Base-by-base conservation (phyloP, 2,888 invertebrate species). In the Camponotus fellah region DNA sequence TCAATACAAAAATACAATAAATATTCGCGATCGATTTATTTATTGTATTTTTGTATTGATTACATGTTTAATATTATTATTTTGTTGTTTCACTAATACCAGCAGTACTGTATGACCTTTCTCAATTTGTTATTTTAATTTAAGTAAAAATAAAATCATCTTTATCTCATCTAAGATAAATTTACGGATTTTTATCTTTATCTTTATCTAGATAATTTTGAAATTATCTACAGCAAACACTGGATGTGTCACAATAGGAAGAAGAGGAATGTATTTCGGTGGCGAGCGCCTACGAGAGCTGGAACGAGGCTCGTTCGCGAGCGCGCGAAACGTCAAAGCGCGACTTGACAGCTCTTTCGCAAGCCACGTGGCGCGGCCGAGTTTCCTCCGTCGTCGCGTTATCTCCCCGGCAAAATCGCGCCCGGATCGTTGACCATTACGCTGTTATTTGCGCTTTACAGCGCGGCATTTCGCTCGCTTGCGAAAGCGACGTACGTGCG, bases 361-460 rank as follows among this genome's bases (percentile, higher is more conserved):
- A 79, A 79, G 43, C 26, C 26, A 8, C 43, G n/a, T n/a, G 26
- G 17, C 14, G 40, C 77, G 56, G 56, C 14, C 58, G 40, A 46
- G 32, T 56, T 75, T 40, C 58, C n/a, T n/a, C n/a, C n/a, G n/a
- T n/a, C 26, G 74, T 32, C 21, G 26, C 17, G 37, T 21, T 8
- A n/a, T 53, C 49, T 53, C 49, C 26, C 21, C 46, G 46, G 2
- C n/a, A 49, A 75, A 75, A 49, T 58, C 17, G 72, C 72, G n/a
- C 34, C 17, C 68, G 69, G 72, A 21, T 14, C 58, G 58, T 77
- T 77, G 77, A 21, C 77, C 69, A 43, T 77, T 76, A 53, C 46
- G 26, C 53, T 77, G 69, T 77, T n/a, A 77, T 77, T n/a, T 40
- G 17, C 34, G 56, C 32, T 34, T 58, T 43, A 40, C 43, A 65